Evolutionary conservation across 2,797 vertebrate species (phyloP), one percentile per base, ranked within the genome.

Genomic region (Melanotaenia maccullochi): DNA sequence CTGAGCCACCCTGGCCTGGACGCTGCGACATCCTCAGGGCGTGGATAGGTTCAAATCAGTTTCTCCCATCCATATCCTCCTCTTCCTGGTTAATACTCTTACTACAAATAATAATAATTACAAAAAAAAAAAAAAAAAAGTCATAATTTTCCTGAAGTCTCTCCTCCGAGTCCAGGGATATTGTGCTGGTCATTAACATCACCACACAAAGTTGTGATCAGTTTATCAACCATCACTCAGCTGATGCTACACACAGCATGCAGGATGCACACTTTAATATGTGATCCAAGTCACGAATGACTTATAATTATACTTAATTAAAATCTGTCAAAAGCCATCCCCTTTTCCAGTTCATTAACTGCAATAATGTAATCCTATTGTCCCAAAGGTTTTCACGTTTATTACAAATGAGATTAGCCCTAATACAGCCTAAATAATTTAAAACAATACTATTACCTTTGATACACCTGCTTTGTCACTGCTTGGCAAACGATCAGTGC

Each of bases 201-300:
- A 30, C 33, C 42, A 52, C 54, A 47, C 36, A 40, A 38, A 32
- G 32, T 71, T 32, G 32, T 20, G 25, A n/a, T 51, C 30, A 47
- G 47, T 66, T 56, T 14, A 70, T 65, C 56, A 57, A 0, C 40
- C 51, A 52, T 59, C 56, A 36, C 9, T 62, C 42, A 33, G 9
- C 5, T 25, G 47, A 51, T 18, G 49, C 16, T 42, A 64, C 40
- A 70, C 24, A 2, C 36, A 47, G 25, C 56, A 0, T 65, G 61
- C 32, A 12, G 60, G 5, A 54, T 38, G 5, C 3, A 20, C 60
- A 0, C 20, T 0, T 36, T 44, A 40, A 33, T 16, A 4, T 25
- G n/a, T 9, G 3, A 36, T 36, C 56, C 2, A 52, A 22, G 24
- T 64, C n/a, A 56, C 24, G 12, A 24, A 28, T 60, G 40, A 65